phyloP scores from a whole-genome alignment of 2,797 vertebrate species.

The Cuculus canorus region DNA sequence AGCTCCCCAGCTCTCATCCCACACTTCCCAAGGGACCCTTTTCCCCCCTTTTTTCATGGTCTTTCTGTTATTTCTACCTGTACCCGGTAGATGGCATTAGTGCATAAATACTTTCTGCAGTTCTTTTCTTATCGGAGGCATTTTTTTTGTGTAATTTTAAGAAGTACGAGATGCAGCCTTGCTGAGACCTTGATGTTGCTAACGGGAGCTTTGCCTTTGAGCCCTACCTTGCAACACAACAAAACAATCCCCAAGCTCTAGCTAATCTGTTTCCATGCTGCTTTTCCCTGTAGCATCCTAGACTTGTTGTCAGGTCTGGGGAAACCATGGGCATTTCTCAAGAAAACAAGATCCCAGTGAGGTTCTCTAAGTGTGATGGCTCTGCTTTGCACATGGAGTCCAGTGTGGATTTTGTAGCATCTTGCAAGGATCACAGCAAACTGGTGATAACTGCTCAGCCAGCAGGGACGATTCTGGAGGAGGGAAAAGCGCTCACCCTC shows the following conservation, averaged over 20 bases:
- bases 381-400: not conserved
- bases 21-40: not conserved
- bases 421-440: not conserved
- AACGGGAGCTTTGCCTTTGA: not conserved
- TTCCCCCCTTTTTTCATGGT: rapidly evolving
- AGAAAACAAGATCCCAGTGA: not conserved
- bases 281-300: not conserved
- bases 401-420: rapidly evolving
- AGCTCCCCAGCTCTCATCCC: not conserved
- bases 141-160: not conserved
- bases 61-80: not conserved
- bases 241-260: not conserved
- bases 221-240: not conserved
- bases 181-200: not conserved
- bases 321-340: not conserved
- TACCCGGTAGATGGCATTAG: constrained; percentile 63
- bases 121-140: constrained; percentile 61
- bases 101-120: constrained; percentile 2
- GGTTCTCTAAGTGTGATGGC: not conserved
- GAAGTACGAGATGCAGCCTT: not conserved
- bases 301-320: not conserved
- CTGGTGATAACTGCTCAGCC: not conserved
- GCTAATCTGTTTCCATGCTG: not conserved
- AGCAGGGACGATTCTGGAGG: not conserved
- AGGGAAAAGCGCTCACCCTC: not conserved